Conservation (phyloP, 1,140 invertebrate genomes). For the Saxidomus purpurata region DNA sequence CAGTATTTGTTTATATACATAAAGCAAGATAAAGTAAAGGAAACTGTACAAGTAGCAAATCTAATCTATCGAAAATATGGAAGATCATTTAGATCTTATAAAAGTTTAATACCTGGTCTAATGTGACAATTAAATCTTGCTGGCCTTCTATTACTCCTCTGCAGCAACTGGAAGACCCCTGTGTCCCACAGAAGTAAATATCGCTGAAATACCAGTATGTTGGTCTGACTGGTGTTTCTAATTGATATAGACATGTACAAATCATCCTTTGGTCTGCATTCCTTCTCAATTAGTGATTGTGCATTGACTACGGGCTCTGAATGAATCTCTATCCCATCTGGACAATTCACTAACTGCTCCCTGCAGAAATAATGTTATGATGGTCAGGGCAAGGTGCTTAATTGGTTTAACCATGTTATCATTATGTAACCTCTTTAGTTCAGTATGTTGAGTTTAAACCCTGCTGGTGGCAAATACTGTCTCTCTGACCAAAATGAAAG, state of each 20-base stretch:
- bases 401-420: no score
- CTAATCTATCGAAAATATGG: no score
- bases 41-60: no score
- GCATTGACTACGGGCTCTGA: neutral
- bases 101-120: neutral
- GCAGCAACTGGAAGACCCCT: slow-evolving; percentile 9
- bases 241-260: slow-evolving; percentile 1
- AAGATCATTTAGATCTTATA: no score
- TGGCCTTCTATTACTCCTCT: neutral
- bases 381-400: no score
- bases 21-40: no score
- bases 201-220: neutral
- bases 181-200: slow-evolving; percentile 44
- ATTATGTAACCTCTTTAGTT: no score
- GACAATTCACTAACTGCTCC: neutral
- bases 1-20: no score
- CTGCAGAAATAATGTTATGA: no score
- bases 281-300: neutral
- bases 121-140: neutral
- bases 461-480: no score
- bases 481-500: no score
- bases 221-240: neutral
- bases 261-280: neutral
- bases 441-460: no score
- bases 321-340: neutral